Evolutionary conservation across 1,140 invertebrate species (phyloP).

Genomic region (Drosophila insularis): DNA sequence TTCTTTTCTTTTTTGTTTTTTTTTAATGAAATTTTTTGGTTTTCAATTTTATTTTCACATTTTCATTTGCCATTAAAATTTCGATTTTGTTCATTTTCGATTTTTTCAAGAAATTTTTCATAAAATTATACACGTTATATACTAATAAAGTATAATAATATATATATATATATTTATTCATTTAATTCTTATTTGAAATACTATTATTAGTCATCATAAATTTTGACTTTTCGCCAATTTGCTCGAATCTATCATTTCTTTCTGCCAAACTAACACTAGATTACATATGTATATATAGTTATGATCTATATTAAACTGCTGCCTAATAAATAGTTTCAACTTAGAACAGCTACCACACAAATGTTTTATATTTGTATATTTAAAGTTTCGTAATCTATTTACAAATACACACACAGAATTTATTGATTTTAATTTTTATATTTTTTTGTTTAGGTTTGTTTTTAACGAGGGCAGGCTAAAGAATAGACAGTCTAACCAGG

Average conservation of each 20-base stretch:
- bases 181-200: constrained; percentile 30
- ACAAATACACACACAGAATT: constrained; percentile 65
- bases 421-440: constrained; percentile 45
- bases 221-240: constrained; percentile 45
- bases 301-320: constrained; percentile 24
- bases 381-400: constrained; percentile 58
- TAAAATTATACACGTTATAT: constrained; percentile 47
- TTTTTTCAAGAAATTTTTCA: constrained; percentile 54
- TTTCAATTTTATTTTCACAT: constrained; percentile 58
- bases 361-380: constrained; percentile 42
- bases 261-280: constrained; percentile 50
- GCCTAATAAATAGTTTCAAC: constrained; percentile 40
- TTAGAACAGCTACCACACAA: constrained; percentile 58
- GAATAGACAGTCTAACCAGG: background rate
- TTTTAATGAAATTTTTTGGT: constrained; percentile 65
- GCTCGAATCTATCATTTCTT: constrained; percentile 31
- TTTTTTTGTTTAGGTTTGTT: constrained; percentile 29
- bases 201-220: constrained; percentile 39
- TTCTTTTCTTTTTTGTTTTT: background rate
- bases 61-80: constrained; percentile 59
- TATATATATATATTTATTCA: constrained; percentile 49
- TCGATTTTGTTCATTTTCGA: constrained; percentile 6
- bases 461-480: background rate
- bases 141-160: too few species aligned
- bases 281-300: constrained; percentile 26